A percentile compares a stretch with the other conserved stretches of the same genome.
Conservation (phyloP, 2,113 vertebrate genomes). For the Ciconia stormi region DNA sequence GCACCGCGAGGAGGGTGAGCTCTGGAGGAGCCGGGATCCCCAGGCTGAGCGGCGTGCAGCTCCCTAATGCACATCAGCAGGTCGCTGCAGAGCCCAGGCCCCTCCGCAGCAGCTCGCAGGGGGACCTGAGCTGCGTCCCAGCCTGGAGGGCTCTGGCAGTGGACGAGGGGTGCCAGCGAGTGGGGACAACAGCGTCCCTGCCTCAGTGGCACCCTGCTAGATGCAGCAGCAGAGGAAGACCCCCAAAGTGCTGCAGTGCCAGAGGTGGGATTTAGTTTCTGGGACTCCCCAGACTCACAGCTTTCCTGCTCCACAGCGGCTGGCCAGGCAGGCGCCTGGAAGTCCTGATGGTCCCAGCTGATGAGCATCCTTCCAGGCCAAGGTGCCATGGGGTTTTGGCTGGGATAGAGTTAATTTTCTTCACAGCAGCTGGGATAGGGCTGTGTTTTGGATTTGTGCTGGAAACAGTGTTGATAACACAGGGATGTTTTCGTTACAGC, state of each 20-base stretch:
- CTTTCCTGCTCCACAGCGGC: rapidly evolving
- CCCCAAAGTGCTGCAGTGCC: not conserved
- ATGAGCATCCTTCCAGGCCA: not conserved
- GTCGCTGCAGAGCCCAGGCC: not conserved
- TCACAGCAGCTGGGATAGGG: not conserved
- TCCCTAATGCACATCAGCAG: not conserved
- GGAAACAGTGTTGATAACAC: too few relatives aligned
- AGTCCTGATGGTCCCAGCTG: not conserved
- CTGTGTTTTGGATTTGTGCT: too few relatives aligned
- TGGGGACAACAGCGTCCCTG: not conserved
- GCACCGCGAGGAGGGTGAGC: rapidly evolving
- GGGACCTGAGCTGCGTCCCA: not conserved
- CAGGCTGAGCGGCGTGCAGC: rapidly evolving
- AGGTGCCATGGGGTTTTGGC: rapidly evolving
- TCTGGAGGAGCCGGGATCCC: not conserved
- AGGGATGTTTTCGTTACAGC: too few relatives aligned
- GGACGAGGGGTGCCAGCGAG: rapidly evolving
- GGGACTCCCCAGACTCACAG: not conserved
- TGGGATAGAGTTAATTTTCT: not conserved
- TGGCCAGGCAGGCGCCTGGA: not conserved
- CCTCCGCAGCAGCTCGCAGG: rapidly evolving
- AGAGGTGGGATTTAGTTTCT: not conserved
- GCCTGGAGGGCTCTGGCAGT: not conserved
- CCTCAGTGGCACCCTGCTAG: rapidly evolving
- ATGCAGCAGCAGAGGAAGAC: not conserved